phyloP scores from a whole-genome alignment of 2,113 vertebrate species.

The Tylochromis polylepis region DNA sequence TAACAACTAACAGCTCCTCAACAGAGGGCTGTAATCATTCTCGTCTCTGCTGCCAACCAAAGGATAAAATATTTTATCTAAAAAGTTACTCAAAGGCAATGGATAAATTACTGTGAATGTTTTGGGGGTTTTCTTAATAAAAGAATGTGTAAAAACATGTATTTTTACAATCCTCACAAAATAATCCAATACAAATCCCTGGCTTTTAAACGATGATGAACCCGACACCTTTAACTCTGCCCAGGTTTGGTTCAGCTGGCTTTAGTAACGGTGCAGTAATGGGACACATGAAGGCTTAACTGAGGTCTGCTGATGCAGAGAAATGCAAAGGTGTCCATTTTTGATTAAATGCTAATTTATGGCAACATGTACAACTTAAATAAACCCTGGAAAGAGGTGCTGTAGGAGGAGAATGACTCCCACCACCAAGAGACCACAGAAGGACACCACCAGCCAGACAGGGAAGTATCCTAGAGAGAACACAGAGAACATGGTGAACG shows the following conservation, averaged over 20 bases:
- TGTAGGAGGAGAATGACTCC: constrained; percentile 82
- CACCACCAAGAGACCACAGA: constrained; percentile 80
- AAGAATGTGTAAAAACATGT: not conserved
- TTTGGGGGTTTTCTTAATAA: not conserved
- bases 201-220: not conserved
- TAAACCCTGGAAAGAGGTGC: constrained; percentile 80
- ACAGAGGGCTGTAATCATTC: not conserved
- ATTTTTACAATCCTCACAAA: not conserved
- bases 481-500: not conserved
- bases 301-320: not conserved
- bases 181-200: not conserved
- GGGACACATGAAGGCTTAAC: not conserved
- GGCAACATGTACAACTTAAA: constrained; percentile 68
- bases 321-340: not conserved
- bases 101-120: not conserved
- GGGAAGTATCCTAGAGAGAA: constrained; percentile 79
- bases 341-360: not conserved
- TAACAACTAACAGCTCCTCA: not conserved
- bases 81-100: not conserved
- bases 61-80: not conserved
- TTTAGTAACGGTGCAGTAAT: not conserved
- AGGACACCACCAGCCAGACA: constrained; percentile 83
- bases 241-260: not conserved
- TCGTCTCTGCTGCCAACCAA: not conserved
- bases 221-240: not conserved